These are phyloP conservation scores for Tubulanus polymorphus DNA, from an alignment of 2,888 invertebrate genomes.

Conservation along the genomic window DNA sequence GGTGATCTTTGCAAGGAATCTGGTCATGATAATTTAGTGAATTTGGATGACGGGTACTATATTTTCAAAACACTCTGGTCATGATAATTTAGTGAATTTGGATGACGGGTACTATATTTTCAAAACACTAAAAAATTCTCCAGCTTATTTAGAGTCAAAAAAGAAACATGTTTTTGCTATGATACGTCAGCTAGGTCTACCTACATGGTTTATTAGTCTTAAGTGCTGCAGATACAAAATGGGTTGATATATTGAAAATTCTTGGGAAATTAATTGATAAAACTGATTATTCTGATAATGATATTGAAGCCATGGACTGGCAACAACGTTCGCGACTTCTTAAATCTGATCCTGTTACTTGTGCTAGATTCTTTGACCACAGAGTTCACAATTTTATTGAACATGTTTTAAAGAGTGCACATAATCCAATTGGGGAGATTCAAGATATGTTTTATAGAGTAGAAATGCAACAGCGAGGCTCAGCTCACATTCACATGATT, in stretches of 20 bases:
- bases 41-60: too few species aligned
- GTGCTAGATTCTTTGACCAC: slow-evolving; percentile 1
- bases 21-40: slow-evolving; percentile 10
- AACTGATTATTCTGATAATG: slow-evolving; percentile 7
- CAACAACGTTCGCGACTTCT: slow-evolving; percentile 8
- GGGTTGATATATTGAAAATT: slow-evolving; percentile 20
- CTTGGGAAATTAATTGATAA: slow-evolving; percentile 14
- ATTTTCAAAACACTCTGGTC: not conserved
- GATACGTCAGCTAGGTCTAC: slow-evolving; percentile 23
- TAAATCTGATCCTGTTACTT: slow-evolving; percentile 2
- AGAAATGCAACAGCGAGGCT: slow-evolving; percentile 11
- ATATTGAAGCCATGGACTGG: slow-evolving; percentile 11
- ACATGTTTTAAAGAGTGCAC: slow-evolving; percentile 8
- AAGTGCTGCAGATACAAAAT: slow-evolving; percentile 20
- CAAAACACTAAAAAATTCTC: slow-evolving; percentile 18
- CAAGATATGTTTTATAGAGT: slow-evolving; percentile 10
- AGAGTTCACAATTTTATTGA: slow-evolving; percentile 1
- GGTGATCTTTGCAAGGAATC: slow-evolving; percentile 17
- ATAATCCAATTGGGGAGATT: slow-evolving; percentile 16
- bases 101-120: slow-evolving; percentile 22
- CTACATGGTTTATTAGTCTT: slow-evolving; percentile 24
- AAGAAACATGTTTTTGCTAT: slow-evolving; percentile 26
- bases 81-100: slow-evolving; percentile 11
- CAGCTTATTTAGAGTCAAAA: slow-evolving; percentile 24
- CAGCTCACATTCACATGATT: slow-evolving; percentile 12